Evolutionary conservation across 1,140 invertebrate species (phyloP), one percentile per base, ranked within the genome.

Genomic region (Listronotus oregonensis): DNA sequence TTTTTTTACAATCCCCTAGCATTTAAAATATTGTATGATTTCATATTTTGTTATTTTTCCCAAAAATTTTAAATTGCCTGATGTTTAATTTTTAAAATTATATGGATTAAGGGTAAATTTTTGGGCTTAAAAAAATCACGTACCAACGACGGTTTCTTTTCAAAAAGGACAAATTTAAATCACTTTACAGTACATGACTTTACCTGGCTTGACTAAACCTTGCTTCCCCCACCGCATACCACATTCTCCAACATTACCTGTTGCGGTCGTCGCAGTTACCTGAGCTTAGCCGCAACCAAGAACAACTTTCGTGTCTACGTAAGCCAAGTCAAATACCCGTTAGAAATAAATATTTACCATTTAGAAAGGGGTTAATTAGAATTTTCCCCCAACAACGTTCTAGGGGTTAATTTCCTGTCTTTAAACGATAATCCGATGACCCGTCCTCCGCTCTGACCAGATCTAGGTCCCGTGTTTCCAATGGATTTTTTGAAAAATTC

Each of bases 211-310:
- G 54, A 43, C 27, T 18, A 47, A 39, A 50, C 46, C 44, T 51
- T 39, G 37, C 21, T 17, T 12, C 42, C 15, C 42, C 61, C 61
- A 51, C 52, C 32, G 6, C 52, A 27, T 12, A 39, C 61, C 61
- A 64, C 61, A 64, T 64, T 64, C 61, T 64, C 61, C 61, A 56
- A 56, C 40, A 7, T 54, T 52, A 56, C 43, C 50, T 54, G 61
- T 49, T 39, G 40, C 47, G 31, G 40, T 18, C 10, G 52, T 54
- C 40, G 61, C 61, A 64, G 61, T 64, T 64, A 64, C 61, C 51
- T 56, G 61, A 43, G 37, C 40, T 11, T 32, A 58, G 50, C 50
- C 50, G 50, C 47, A 15, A 60, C 46, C 50, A 21, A 55, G 51
- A 44, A 56, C 60, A 14, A 46, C 52, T 64, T 56, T 63, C 60